A percentile compares a stretch with the other conserved stretches of the same genome.
phyloP scores from a whole-genome alignment of 2,113 vertebrate genomes.

The Melanerpes formicivorus region DNA sequence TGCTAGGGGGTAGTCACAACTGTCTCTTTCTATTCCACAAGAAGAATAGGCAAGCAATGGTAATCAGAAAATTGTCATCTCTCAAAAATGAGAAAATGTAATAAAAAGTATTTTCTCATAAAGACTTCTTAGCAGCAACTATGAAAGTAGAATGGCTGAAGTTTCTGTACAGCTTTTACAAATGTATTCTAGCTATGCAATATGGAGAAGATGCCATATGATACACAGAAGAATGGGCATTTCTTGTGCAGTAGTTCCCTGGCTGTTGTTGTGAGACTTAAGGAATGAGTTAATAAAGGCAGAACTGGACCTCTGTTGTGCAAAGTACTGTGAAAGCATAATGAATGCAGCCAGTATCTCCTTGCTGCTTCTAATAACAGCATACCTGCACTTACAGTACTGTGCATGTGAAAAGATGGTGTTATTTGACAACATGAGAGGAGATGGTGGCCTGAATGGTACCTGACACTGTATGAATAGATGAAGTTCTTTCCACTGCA shows the following conservation, averaged over 20 bases:
- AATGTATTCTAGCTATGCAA: neutral
- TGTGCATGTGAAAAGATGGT: too few species aligned
- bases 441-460: neutral
- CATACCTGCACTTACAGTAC: too few species aligned
- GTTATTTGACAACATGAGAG: neutral
- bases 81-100: neutral
- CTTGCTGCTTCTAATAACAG: neutral
- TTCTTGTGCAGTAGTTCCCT: neutral
- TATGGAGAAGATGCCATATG: accelerated
- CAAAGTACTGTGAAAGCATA: neutral
- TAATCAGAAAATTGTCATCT: neutral
- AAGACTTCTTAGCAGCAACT: neutral
- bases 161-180: neutral
- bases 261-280: neutral
- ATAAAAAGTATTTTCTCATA: neutral
- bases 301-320: neutral
- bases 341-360: neutral
- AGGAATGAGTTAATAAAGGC: neutral
- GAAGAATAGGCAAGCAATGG: neutral
- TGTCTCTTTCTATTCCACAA: neutral
- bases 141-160: neutral
- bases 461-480: neutral
- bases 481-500: neutral
- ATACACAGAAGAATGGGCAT: neutral
- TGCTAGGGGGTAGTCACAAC: neutral